Conservation (phyloP, 1,140 invertebrate species). For the Pseudomyrmex pallidus region DNA sequence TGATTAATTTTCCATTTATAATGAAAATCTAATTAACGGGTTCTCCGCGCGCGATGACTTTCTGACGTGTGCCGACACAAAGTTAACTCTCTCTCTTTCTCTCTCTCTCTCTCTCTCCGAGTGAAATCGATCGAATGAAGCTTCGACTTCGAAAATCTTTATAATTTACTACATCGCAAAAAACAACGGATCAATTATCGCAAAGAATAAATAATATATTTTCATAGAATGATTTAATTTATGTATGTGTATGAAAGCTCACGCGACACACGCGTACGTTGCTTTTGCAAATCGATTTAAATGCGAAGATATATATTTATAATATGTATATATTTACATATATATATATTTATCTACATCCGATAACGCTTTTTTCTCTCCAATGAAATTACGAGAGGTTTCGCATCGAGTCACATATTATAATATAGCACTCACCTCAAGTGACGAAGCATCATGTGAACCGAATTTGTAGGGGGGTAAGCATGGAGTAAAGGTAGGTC, state of each 20-base stretch:
- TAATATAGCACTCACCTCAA: neutral
- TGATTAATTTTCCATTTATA: constrained; percentile 20
- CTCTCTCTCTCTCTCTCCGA: too few species aligned
- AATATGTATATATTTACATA: neutral
- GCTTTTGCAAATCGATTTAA: too few species aligned
- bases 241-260: too few species aligned
- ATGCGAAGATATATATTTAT: neutral
- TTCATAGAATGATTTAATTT: too few species aligned
- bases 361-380: neutral
- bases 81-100: too few species aligned
- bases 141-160: too few species aligned
- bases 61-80: neutral
- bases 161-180: too few species aligned
- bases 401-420: neutral
- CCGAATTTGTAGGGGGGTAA: constrained; percentile 11
- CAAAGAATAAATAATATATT: too few species aligned
- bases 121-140: too few species aligned
- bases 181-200: too few species aligned
- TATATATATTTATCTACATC: neutral
- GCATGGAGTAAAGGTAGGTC: constrained; percentile 35
- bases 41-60: neutral
- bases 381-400: constrained; percentile 14
- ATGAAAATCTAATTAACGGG: constrained; percentile 2
- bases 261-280: too few species aligned
- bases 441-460: constrained; percentile 33